phyloP scores from a whole-genome alignment of 1,140 invertebrate species.

The Drosophila ogumai region DNA sequence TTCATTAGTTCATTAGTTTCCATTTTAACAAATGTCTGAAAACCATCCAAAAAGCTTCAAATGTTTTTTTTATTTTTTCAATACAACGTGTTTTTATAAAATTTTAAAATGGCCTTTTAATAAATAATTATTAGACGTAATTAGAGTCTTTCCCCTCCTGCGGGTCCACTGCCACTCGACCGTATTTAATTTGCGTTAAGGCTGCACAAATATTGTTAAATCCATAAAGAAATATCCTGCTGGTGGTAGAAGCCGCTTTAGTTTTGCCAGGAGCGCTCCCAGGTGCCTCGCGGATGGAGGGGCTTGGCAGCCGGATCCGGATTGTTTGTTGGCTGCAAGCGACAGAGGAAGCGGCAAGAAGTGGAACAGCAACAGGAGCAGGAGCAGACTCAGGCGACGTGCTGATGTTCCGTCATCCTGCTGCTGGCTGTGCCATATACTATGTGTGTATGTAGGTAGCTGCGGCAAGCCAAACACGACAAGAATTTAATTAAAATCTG shows the following conservation, averaged over 20 bases:
- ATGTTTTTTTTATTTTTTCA: too few species aligned
- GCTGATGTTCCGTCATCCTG: conserved; percentile 29
- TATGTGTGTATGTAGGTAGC: conserved; percentile 16
- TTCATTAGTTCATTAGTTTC: too few species aligned
- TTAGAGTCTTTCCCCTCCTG: not conserved
- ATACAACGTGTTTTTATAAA: too few species aligned
- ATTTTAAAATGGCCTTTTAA: too few species aligned
- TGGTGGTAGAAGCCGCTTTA: conserved; percentile 4
- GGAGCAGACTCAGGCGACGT: conserved; percentile 17
- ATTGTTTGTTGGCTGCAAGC: conserved; percentile 46
- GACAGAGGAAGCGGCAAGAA: conserved; percentile 14
- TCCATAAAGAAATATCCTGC: conserved; percentile 17
- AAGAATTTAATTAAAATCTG: conserved; percentile 82
- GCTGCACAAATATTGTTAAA: conserved; percentile 35
- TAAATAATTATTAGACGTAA: not conserved
- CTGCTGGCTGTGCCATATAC: conserved; percentile 13
- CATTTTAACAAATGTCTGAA: too few species aligned
- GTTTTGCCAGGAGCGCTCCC: conserved; percentile 5
- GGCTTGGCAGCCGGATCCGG: conserved; percentile 26
- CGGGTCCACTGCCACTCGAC: not conserved
- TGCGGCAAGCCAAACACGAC: conserved; percentile 55
- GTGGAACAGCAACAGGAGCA: conserved; percentile 7
- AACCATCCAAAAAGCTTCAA: too few species aligned
- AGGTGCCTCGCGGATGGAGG: conserved; percentile 12
- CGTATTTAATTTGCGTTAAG: conserved; percentile 32